These are phyloP conservation scores for Scaptodrosophila lebanonensis DNA, from an alignment of 1,140 invertebrate genomes.

Conservation along the genomic window DNA sequence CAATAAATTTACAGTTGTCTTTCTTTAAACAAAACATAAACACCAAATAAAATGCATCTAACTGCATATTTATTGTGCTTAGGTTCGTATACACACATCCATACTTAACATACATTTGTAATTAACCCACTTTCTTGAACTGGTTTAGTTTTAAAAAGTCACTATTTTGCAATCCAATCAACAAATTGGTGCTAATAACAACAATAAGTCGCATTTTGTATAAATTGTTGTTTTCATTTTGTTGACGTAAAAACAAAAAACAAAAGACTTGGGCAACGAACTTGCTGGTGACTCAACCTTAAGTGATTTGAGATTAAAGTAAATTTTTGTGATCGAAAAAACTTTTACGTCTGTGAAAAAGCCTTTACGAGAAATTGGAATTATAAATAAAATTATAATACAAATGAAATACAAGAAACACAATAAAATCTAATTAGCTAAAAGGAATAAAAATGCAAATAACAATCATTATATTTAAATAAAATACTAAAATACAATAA, in stretches of 20 bases:
- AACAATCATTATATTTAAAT: too few relatives aligned
- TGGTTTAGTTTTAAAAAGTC: neutral
- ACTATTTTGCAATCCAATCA: slow-evolving; percentile 48
- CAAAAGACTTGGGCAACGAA: slow-evolving; percentile 71
- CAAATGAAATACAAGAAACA: neutral
- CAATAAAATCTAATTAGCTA: neutral
- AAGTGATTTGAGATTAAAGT: slow-evolving; percentile 7
- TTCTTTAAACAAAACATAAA: too few relatives aligned
- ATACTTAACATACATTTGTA: slow-evolving; percentile 5
- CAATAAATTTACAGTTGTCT: neutral
- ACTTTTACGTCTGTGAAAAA: neutral
- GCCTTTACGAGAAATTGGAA: too few relatives aligned
- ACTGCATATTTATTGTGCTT: slow-evolving; percentile 51
- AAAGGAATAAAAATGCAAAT: too few relatives aligned
- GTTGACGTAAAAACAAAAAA: slow-evolving; percentile 41
- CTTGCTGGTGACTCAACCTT: too few relatives aligned
- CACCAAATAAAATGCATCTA: slow-evolving; percentile 55
- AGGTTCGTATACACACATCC: slow-evolving; percentile 55
- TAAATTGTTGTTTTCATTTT: neutral
- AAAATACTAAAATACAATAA: too few relatives aligned
- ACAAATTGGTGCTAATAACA: too few relatives aligned
- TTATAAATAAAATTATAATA: neutral
- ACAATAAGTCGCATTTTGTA: too few relatives aligned
- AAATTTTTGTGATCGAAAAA: neutral
- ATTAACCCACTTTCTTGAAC: slow-evolving; percentile 35